Evolutionary conservation across 2,113 vertebrate species (phyloP), one percentile per base, ranked within the genome.

Genomic region (Antigone vipio): DNA sequence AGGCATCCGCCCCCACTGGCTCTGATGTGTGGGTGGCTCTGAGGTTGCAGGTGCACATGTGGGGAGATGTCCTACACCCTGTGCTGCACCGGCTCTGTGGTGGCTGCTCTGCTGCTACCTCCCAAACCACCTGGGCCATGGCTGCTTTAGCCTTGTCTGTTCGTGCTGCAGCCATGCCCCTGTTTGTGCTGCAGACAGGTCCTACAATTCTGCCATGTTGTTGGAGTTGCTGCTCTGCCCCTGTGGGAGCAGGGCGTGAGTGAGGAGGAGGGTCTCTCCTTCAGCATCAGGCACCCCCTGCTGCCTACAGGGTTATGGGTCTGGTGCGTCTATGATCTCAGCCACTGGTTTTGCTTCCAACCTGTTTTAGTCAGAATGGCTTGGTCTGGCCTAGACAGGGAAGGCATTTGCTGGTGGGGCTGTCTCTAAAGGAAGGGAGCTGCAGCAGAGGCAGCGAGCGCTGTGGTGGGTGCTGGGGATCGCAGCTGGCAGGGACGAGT

Each of bases 111-210:
- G 0, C 42, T 63, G 52, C 64, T 35, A 7, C 29, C 35, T 88
- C 26, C 23, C 11, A 12, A 4, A 29, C 55, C 8, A 2, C 10
- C 45, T 0, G 0, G 47, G 32, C 55, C 14, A 0, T 29, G 84
- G 9, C 40, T 34, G 40, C 86, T 24, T 84, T 15, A 42, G 3
- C 40, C 4, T 4, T 20, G 38, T 4, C 23, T 72, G 38, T 9
- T 5, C 3, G 2, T 23, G 75, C 71, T 50, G 71, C 47, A 49
- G 71, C 76, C 4, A 0, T 69, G 59, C 32, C 40, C 32, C 29
- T 19, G 26, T 53, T 19, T 4, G n/a, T 71, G 85, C 24, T 47
- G 49, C 44, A 5, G 44, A 8, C 11, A 0, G 6, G 24, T 12
- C 44, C 44, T 15, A 1, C 2, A 3, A 3, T 42, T 53, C 23